Evolutionary conservation across 2,797 vertebrate genomes (phyloP).

Genomic region (Esox masquinongy): DNA sequence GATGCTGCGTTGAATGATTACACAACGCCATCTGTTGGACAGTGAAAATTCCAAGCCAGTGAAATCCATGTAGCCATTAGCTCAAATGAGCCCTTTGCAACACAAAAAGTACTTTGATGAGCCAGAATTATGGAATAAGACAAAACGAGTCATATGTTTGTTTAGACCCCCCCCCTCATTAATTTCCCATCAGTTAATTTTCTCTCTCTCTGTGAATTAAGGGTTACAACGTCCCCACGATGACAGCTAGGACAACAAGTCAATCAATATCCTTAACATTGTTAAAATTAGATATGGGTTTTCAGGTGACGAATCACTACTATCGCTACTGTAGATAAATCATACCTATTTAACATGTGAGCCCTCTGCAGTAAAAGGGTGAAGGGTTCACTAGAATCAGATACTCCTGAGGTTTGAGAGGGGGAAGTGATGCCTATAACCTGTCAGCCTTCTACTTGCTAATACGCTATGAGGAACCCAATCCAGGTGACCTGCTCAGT

Average conservation of each 20-base stretch:
- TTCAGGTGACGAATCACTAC: neutral
- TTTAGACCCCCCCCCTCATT: no score
- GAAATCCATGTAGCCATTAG: neutral
- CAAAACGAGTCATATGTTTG: neutral
- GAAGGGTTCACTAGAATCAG: conserved; percentile 10
- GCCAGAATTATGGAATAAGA: neutral
- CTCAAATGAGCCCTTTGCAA: neutral
- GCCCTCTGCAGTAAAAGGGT: neutral
- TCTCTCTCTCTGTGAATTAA: neutral
- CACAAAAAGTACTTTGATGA: neutral
- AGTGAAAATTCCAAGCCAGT: conserved; percentile 12
- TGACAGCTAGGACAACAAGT: neutral
- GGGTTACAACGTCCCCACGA: neutral
- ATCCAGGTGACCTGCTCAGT: conserved; percentile 23
- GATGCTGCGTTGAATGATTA: conserved; percentile 44
- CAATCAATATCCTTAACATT: neutral
- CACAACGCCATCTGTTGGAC: conserved; percentile 71
- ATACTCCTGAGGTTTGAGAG: conserved; percentile 24
- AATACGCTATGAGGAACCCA: conserved; percentile 6
- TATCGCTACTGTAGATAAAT: conserved; percentile 1
- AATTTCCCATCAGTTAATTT: neutral
- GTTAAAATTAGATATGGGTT: neutral
- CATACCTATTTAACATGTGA: conserved; percentile 7
- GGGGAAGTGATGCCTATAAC: conserved; percentile 7
- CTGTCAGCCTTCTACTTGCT: neutral